phyloP scores from a whole-genome alignment of 2,113 vertebrate species.

The Hippocampus abdominalis region DNA sequence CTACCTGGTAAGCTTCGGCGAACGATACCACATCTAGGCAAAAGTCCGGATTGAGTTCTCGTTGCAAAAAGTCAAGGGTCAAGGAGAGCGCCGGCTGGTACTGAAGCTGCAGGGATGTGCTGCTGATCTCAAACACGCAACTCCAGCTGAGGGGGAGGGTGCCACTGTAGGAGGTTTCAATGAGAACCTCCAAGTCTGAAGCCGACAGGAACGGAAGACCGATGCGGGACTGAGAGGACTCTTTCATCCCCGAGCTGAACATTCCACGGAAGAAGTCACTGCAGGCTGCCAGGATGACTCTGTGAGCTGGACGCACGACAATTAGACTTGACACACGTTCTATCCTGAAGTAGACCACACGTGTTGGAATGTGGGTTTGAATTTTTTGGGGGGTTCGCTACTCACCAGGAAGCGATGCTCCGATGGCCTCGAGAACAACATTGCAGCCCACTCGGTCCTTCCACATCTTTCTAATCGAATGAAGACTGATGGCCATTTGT shows the following conservation, averaged over 20 bases:
- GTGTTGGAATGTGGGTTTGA: background rate
- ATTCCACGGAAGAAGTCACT: conserved; percentile 87
- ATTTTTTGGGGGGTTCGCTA: background rate
- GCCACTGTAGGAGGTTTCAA: conserved; percentile 81
- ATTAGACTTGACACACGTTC: background rate
- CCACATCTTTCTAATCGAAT: conserved; percentile 68
- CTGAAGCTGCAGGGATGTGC: conserved; percentile 81
- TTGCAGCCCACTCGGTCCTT: conserved; percentile 77
- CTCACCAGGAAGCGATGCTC: conserved; percentile 70
- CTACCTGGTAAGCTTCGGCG: conserved; percentile 69
- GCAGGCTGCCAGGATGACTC: conserved; percentile 80
- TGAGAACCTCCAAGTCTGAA: conserved; percentile 73
- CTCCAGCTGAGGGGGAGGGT: conserved; percentile 74
- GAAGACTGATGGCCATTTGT: conserved; percentile 69
- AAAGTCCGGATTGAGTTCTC: conserved; percentile 71
- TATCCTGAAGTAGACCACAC: no score
- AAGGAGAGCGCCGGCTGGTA: conserved; percentile 78
- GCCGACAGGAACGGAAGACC: conserved; percentile 67
- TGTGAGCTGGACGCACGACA: conserved; percentile 75
- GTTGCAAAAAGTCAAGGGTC: conserved; percentile 76
- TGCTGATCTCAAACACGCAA: conserved; percentile 74
- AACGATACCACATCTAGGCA: conserved; percentile 70
- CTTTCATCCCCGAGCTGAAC: conserved; percentile 85
- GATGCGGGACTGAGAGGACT: conserved; percentile 69
- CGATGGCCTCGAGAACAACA: conserved; percentile 71